Percentiles rank a stretch among this genome's conserved stretches.
Conservation (phyloP, 2,797 vertebrate genomes). For the Knipowitschia caucasica region DNA sequence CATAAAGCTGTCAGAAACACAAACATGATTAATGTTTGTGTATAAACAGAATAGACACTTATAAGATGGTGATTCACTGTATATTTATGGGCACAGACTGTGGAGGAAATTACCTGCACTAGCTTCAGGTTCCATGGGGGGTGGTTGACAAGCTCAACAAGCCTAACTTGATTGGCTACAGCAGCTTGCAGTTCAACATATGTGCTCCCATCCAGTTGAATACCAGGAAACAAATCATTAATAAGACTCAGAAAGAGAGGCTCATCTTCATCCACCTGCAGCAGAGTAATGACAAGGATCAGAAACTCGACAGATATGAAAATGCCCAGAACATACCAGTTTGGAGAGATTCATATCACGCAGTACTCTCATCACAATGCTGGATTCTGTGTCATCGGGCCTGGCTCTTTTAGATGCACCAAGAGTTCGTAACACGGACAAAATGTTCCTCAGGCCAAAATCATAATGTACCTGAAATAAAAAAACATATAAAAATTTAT, state of each 20-base stretch:
- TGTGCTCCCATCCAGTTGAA: conserved; percentile 77
- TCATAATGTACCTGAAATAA: conserved; percentile 91
- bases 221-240: conserved; percentile 91
- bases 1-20: conserved; percentile 75
- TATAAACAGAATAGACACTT: background rate
- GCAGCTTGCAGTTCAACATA: conserved; percentile 89
- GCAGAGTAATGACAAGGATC: background rate
- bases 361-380: conserved; percentile 93
- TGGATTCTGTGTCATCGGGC: conserved; percentile 88
- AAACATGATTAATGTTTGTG: background rate
- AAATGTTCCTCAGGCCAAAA: conserved; percentile 93
- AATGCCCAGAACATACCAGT: conserved; percentile 71
- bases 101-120: conserved; percentile 71
- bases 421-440: conserved; percentile 90
- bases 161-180: conserved; percentile 86
- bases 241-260: conserved; percentile 94
- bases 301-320: too few species aligned
- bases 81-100: background rate
- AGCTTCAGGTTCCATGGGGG: conserved; percentile 94
- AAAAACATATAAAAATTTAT: background rate
- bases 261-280: conserved; percentile 94
- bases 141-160: conserved; percentile 87
- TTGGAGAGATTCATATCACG: conserved; percentile 97
- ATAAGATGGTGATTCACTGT: background rate
- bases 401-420: conserved; percentile 89